Evolutionary conservation across 2,113 vertebrate species (phyloP), one percentile per base, ranked within the genome.

Genomic region (Odontesthes bonariensis): DNA sequence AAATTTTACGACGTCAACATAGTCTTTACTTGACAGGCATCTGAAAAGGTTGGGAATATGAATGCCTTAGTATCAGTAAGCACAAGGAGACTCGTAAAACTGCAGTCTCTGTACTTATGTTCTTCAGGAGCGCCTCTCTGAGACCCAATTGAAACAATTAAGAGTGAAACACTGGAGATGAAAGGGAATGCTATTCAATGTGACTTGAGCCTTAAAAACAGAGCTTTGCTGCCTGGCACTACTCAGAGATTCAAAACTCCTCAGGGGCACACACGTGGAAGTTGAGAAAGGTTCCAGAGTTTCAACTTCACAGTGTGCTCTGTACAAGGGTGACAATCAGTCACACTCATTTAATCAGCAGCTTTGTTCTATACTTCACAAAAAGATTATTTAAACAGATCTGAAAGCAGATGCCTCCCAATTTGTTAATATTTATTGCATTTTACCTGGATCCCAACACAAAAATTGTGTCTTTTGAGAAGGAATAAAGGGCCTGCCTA

Each of bases 201-300:
- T 20, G 8, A 49, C 4, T 5, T 44, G 17, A 67, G 22, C 35
- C 49, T 75, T 71, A 22, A 73, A 72, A 76, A 20, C 4, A 40
- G 8, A 10, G 44, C 20, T 3, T 20, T 14, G 20, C 3, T 23
- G 9, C 3, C 27, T 16, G 12, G 46, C 12, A 6, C 19, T 22
- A 6, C 17, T 42, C 27, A 63, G 55, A 47, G 46, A 55, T 16
- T 59, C 52, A 44, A 44, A 64, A 33, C 47, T 58, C 67, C 31
- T 63, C 10, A 33, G 13, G 31, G 19, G 11, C 22, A 14, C 19
- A 38, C 19, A 38, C 35, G 27, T 23, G 16, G 3, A 56, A 68
- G 31, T 32, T 59, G 33, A 66, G 27, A 66, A 51, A 44, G 46
- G 56, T 2, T 60, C 55, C 59, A 49, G 35, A 46, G 62, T 52